A percentile compares a stretch with the other conserved stretches of the same genome.
Conservation (phyloP, 2,888 invertebrate genomes). For the Caenorhabditis afra region DNA sequence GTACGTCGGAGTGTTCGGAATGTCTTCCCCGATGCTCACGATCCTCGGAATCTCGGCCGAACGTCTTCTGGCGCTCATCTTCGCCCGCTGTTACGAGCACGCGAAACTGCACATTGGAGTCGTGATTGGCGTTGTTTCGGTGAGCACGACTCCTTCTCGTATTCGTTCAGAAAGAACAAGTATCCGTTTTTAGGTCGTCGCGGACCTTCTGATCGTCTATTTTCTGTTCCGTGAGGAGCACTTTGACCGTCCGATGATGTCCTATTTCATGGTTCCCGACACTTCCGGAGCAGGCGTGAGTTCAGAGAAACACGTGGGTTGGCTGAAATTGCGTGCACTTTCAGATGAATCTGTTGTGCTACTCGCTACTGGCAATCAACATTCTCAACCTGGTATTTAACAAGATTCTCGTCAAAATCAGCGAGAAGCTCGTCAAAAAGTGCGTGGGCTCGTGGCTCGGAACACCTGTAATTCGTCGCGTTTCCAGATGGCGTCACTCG, state of each 20-base stretch:
- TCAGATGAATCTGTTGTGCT: conserved; percentile 30
- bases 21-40: conserved; percentile 15
- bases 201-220: neutral
- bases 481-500: conserved; percentile 19
- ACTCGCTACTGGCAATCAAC: conserved; percentile 12
- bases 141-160: neutral
- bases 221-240: conserved; percentile 16
- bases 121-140: conserved; percentile 11
- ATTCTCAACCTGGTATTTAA: conserved; percentile 20
- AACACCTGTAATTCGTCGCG: neutral
- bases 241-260: conserved; percentile 30
- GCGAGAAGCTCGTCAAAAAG: conserved; percentile 1
- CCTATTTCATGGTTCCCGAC: conserved; percentile 29
- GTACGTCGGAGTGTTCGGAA: conserved; percentile 13
- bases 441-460: neutral
- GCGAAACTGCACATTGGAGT: conserved; percentile 11
- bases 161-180: neutral
- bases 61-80: conserved; percentile 12
- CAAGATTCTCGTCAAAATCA: conserved; percentile 16
- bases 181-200: neutral
- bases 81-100: conserved; percentile 25
- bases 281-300: conserved; percentile 21
- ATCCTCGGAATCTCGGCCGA: conserved; percentile 21
- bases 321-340: neutral
- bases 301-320: neutral